phyloP scores from a whole-genome alignment of 2,888 invertebrate species.

The Rutpela maculata region DNA sequence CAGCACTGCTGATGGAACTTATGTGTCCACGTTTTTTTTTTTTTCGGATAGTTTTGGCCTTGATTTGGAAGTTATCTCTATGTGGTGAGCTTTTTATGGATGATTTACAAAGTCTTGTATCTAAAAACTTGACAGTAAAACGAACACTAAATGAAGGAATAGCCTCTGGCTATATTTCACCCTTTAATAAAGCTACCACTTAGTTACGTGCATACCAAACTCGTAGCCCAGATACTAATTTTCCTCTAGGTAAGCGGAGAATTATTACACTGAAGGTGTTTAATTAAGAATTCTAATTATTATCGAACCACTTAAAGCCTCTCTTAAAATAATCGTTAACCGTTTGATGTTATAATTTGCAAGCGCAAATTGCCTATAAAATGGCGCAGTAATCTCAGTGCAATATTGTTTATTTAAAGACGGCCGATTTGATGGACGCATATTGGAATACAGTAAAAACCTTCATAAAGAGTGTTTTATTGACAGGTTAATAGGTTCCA shows the following conservation, averaged over 20 bases:
- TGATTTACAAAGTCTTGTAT: no score
- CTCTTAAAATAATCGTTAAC: conserved; percentile 26
- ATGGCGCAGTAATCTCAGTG: conserved; percentile 8
- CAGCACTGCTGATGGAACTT: no score
- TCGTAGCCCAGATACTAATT: not conserved
- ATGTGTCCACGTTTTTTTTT: no score
- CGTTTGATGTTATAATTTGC: conserved; percentile 31
- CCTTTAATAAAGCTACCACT: not conserved
- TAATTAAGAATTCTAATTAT: conserved; percentile 19
- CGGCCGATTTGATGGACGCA: conserved; percentile 17
- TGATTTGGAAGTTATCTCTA: no score
- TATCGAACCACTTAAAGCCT: conserved; percentile 1
- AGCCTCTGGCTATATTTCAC: no score
- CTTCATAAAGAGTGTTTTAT: conserved; percentile 21
- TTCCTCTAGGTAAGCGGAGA: not conserved
- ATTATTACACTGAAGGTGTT: not conserved
- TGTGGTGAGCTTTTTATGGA: no score
- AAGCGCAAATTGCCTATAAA: conserved; percentile 33
- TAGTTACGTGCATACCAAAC: not conserved
- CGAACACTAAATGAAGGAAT: no score
- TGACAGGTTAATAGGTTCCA: conserved; percentile 20
- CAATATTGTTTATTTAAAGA: conserved; percentile 23
- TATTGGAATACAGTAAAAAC: conserved; percentile 24
- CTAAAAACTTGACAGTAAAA: no score
- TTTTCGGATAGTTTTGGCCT: no score